Evolutionary conservation across 1,140 invertebrate species (phyloP).

Genomic region (Tetraneura akinire): DNA sequence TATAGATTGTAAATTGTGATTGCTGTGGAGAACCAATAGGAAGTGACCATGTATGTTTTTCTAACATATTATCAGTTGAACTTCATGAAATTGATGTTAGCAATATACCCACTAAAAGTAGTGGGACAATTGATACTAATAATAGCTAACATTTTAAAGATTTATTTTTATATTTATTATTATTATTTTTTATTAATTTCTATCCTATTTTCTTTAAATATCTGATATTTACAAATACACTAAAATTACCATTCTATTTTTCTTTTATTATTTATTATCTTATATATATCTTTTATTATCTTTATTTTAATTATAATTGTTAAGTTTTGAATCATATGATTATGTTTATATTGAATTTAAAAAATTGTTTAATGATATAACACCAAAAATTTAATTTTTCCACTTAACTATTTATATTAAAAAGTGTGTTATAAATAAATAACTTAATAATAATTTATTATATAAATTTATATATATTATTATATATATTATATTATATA

Average conservation of each 20-base stretch:
- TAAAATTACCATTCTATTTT: slow-evolving; percentile 3
- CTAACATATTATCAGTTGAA: slow-evolving; percentile 42
- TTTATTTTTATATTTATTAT: too few relatives aligned
- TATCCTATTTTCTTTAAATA: not conserved
- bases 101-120: slow-evolving; percentile 9
- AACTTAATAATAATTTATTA: slow-evolving; percentile 14
- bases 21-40: slow-evolving; percentile 41
- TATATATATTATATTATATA: too few relatives aligned
- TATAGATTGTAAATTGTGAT: slow-evolving; percentile 32
- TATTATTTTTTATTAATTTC: not conserved
- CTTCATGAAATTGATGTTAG: slow-evolving; percentile 27
- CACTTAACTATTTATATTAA: not conserved
- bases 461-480: not conserved
- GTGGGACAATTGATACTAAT: not conserved
- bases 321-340: not conserved
- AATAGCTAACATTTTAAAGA: slow-evolving; percentile 10
- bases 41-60: slow-evolving; percentile 48
- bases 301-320: not conserved
- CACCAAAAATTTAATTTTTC: not conserved
- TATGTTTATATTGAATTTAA: not conserved
- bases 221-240: not conserved
- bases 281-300: too few relatives aligned
- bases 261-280: not conserved
- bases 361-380: slow-evolving; percentile 1
- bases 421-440: slow-evolving; percentile 1